Percentiles rank a stretch among this genome's conserved stretches.
These are phyloP conservation scores for Patella depressa DNA, from an alignment of 2,888 invertebrate species.

Conservation along the genomic window DNA sequence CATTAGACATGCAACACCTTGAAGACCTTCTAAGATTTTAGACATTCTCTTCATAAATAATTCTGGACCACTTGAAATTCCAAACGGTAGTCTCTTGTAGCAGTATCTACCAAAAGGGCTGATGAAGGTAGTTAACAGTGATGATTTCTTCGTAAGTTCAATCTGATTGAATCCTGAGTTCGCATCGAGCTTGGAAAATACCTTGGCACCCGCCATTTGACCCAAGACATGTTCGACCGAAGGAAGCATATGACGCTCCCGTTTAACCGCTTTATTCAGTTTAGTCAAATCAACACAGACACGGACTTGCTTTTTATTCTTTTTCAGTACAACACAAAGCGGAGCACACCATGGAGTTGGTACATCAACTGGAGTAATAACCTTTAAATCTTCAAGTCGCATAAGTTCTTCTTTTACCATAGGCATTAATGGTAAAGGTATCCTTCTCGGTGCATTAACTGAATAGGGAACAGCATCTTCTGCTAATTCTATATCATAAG, in stretches of 20 bases:
- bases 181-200: slow-evolving; percentile 23
- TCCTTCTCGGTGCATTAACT: slow-evolving; percentile 18
- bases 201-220: no score
- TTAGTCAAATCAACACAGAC: no score
- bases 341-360: no score
- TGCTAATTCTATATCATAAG: not conserved
- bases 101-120: slow-evolving; percentile 23
- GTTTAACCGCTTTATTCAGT: no score
- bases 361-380: no score
- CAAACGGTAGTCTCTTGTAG: slow-evolving; percentile 23
- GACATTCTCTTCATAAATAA: slow-evolving; percentile 28
- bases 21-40: slow-evolving; percentile 17
- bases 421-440: slow-evolving; percentile 20
- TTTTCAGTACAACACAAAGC: no score
- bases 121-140: slow-evolving; percentile 22
- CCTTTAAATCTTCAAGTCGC: not conserved
- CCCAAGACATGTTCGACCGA: no score
- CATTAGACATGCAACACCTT: slow-evolving; percentile 17
- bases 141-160: slow-evolving; percentile 8
- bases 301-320: no score
- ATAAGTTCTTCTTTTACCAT: slow-evolving; percentile 20
- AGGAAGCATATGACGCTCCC: no score
- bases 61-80: slow-evolving; percentile 27
- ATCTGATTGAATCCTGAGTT: slow-evolving; percentile 23
- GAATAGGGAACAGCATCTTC: not conserved